Evolutionary conservation across 1,140 invertebrate species (phyloP), one percentile per base, ranked within the genome.

Genomic region (Drosophila kurseongensis): DNA sequence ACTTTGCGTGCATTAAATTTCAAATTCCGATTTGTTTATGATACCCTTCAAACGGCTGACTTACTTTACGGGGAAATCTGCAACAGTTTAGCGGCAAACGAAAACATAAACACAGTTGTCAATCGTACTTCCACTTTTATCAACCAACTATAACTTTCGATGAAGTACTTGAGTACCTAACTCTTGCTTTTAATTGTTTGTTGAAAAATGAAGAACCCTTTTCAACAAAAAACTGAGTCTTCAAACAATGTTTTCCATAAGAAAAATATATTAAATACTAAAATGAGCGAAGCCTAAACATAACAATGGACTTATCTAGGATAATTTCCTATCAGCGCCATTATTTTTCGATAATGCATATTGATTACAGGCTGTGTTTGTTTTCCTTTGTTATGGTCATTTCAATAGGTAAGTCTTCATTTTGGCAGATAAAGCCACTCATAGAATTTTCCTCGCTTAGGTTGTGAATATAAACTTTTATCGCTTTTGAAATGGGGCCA

Each of bases 1-100:
- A 88, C 50, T 74, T 88, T 83, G 72, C 83, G 83, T 86, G 83
- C 75, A 62, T 62, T 55, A 66, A 88, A 76, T 88, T 56, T 79
- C 52, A 74, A 86, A 69, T 66, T 42, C 50, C 27, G 40, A 52
- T 67, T 57, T 66, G 38, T 75, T 67, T 75, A 75, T 75, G 14
- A 55, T 78, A 78, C 75, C 76, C 76, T 78, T 66, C 69, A 40
- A 38, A 5, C 42, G 23, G 35, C 51, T 48, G 65, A 10, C 51
- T 71, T 69, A 36, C 50, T 69, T 71, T 48, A 57, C 27, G 27
- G 27, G 65, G 36, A 71, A 57, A 23, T 40, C 16, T 8, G 10
- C 10, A 36, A 66, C 38, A 35, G 45, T 35, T 44, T 29, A 14
- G 36, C 35, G 23, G n/a, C 38, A 16, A 9, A 44, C 2, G n/a